Base-by-base conservation (phyloP, 2,797 vertebrate species). In the Falco naumanni region DNA sequence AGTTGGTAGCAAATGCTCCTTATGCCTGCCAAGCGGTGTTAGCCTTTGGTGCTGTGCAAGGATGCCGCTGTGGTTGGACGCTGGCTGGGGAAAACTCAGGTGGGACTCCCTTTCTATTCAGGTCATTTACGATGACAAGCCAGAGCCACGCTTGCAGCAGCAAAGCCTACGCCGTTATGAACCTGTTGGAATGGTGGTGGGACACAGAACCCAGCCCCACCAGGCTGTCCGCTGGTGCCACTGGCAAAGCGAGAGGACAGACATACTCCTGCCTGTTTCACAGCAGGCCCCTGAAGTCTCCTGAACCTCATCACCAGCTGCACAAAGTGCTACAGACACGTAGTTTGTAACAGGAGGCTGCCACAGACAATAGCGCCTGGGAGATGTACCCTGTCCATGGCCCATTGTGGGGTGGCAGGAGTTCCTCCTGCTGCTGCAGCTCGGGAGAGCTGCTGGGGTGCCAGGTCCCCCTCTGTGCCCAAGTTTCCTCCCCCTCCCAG, bases 21-120 rank as follows among this genome's bases (percentile, higher is more conserved):
- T 24, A 28, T 45, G 24, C 10, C 54, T 56, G 21, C 33, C 47
- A 78, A 82, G 43, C 25, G 47, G n/a, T 1, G 0, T n/a, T 29
- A 70, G 31, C 0, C 0, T 56, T 71, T 4, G 3, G 37, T 39
- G 13, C 33, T 12, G 17, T 24, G 48, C 56, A 51, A 47, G 53
- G 41, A 71, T 3, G 0, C 18, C 51, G 31, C 59, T 54, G 70
- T 28, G 13, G 26, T 16, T 43, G 76, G 54, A 76, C 41, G 69
- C 5, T 0, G 2, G 22, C 16, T 0, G 0, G 34, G 12, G 24
- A 8, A 60, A 16, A 29, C 10, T 43, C 7, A 11, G 21, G 10
- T 50, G 37, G 45, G 76, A 29, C 17, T 60, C 31, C 14, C 28
- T 50, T 61, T 43, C 70, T 45, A 17, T 26, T 56, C 41, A 61